Evolutionary conservation across 2,888 invertebrate genomes (phyloP), one percentile per base, ranked within the genome.

Genomic region (Reticulitermes lucifugus): DNA sequence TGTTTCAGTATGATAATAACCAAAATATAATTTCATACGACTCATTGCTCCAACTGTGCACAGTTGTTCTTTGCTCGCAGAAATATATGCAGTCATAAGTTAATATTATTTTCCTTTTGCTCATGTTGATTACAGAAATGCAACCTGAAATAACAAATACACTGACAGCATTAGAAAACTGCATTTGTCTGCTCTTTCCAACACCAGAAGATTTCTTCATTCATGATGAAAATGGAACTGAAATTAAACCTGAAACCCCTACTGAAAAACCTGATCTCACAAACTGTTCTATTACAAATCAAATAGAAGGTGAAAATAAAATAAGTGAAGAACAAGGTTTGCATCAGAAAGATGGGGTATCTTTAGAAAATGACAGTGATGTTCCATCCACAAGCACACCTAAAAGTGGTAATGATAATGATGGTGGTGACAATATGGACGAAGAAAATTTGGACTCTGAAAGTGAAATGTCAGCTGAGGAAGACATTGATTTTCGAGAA

Each of bases 171-270:
- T 87, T 91, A 86, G 88, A 89, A 60, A 89, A 89, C 73, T 89
- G 90, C 83, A 88, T 90, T 43, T 87, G 88, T 41, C 85, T 90
- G 21, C 87, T 90, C 1, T 84, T 90, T 9, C 90, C 90, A 25
- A 88, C 88, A 43, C 89, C 89, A 0, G 89, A 89, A 77, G 88
- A 90, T 75, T 89, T 90, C 83, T 89, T 88, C 86, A 87, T 89
- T 83, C 84, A 87, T 79, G 83, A 85, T n/a, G 77, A 41, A 46
- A 55, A 59, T 65, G 65, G 12, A 25, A n/a, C 9, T 25, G 65
- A 65, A 65, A 65, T 12, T 6, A n/a, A n/a, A 65, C n/a, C 22
- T 41, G n/a, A n/a, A 29, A n/a, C 1, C 46, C 18, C 77, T 43
- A 21, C 22, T n/a, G 12, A 21, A 77, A 43, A 29, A n/a, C 79